Evolutionary conservation across 2,888 invertebrate genomes (phyloP), one percentile per base, ranked within the genome.

Genomic region (Tenthredo livida): DNA sequence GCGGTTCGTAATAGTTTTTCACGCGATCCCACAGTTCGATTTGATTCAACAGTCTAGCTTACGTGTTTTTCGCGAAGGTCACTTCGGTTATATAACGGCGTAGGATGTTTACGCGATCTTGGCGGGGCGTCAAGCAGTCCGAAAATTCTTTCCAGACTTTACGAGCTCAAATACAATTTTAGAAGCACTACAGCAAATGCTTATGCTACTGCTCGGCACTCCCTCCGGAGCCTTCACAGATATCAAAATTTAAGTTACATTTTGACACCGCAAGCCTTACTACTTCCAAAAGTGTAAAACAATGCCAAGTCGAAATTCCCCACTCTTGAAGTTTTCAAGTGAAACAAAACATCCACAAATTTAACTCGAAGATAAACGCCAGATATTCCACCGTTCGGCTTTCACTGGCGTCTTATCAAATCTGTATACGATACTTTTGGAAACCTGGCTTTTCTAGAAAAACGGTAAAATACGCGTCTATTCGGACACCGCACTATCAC

Each of bases 81-180:
- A 61, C 25, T 40, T 12, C 15, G 80, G 61, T 80, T 80, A 80
- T 40, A 40, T 80, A 80, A 80, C 37, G n/a, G 61, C 61, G 10
- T 37, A 61, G 58, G 37, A 37, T 80, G 80, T 80, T 80, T 80
- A 80, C 80, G 40, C 61, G 80, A 80, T 40, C 58, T 80, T 80
- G 80, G 80, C 80, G 58, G 33, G 80, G 80, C 80, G 58, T 80
- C 80, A 80, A 80, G 61, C 58, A 21, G 58, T 80, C 58, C 80
- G 61, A 80, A 61, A 50, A 80, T 80, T 80, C 61, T 80, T 80
- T 61, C 80, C 80, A 80, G 80, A 58, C 21, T 61, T 61, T 61
- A 50, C 80, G 61, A 61, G 80, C 77, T 61, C 21, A 6, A 58
- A 61, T 37, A 61, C 80, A 40, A 61, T 80, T 80, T 80, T 80